Base-by-base conservation (phyloP, 2,113 vertebrate species). In the Isurus oxyrinchus region DNA sequence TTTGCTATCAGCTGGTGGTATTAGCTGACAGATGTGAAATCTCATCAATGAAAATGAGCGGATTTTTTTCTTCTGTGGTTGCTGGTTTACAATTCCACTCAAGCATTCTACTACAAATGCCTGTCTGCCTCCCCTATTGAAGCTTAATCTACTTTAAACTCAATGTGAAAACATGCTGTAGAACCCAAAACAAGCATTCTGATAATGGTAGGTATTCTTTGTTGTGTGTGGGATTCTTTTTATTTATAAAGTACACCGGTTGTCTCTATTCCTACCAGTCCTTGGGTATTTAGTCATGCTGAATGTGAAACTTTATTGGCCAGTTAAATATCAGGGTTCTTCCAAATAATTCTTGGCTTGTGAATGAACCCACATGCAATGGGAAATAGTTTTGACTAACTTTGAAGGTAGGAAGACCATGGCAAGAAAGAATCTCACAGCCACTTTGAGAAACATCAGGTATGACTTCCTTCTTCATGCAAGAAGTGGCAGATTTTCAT, bases 341-440 rank as follows among this genome's bases (percentile, higher is more conserved):
- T 91, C 27, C 94, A 35, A 95, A 55, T 59, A 53, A 95, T 35
- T 44, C 25, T 27, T 76, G 49, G 94, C 94, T 95, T 55, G n/a
- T 95, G 66, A 95, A 95, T 55, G 25, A 53, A 27, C 94, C 94
- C 94, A 76, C 94, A 72, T 95, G 5, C 0, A 76, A 13, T 53
- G 94, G 94, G 14, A 95, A 67, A 95, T 95, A 76, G 94, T 95
- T 95, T 35, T 95, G 63, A 95, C 94, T 95, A 53, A 25, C 49
- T 72, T 69, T 55, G 16, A 44, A 53, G 44, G 13, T 95, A 14
- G 25, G 49, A 95, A 55, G 67, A 13, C 61, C 67, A 76, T 5
- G 40, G 44, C 31, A 95, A 95, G 27, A 53, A 2, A 95, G 40
- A 67, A 35, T 72, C 66, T 31, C 16, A 23, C 94, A 95, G 21